These are phyloP conservation scores for Camponotus pennsylvanicus DNA, from an alignment of 1,140 invertebrate genomes.

Conservation along the genomic window DNA sequence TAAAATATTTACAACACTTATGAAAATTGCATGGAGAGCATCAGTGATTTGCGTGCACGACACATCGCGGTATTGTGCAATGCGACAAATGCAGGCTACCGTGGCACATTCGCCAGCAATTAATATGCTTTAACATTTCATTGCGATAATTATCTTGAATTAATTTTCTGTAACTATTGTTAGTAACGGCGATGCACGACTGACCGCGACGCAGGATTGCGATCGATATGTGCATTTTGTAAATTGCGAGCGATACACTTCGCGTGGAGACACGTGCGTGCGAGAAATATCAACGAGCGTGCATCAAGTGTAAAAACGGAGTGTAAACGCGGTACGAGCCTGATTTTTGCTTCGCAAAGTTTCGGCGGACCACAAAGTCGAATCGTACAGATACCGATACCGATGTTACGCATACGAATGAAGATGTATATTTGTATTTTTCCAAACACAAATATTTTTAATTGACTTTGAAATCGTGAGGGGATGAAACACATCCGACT, in stretches of 20 bases:
- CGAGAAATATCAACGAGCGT: constrained; percentile 56
- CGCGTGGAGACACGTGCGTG: constrained; percentile 33
- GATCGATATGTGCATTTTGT: constrained; percentile 60
- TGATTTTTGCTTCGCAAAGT: constrained; percentile 45
- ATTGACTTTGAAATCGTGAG: constrained; percentile 54
- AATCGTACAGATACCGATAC: constrained; percentile 22
- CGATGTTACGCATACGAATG: constrained; percentile 51
- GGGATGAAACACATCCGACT: not conserved
- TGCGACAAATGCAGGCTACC: constrained; percentile 43
- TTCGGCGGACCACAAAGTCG: constrained; percentile 37
- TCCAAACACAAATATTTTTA: constrained; percentile 58
- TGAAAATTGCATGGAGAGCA: not conserved
- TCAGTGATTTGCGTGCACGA: constrained; percentile 42
- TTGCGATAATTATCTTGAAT: constrained; percentile 70
- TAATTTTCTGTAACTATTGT: constrained; percentile 65
- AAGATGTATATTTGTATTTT: constrained; percentile 53
- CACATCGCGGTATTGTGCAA: constrained; percentile 19
- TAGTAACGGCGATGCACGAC: not conserved
- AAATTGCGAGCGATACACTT: constrained; percentile 58
- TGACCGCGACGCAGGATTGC: constrained; percentile 31
- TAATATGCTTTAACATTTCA: constrained; percentile 54
- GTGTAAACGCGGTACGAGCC: constrained; percentile 18
- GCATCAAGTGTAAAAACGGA: constrained; percentile 1
- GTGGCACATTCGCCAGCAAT: constrained; percentile 28
- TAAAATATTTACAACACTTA: constrained; percentile 46